Evolutionary conservation across 2,888 invertebrate genomes (phyloP).

Genomic region (Hypsopygia costalis): DNA sequence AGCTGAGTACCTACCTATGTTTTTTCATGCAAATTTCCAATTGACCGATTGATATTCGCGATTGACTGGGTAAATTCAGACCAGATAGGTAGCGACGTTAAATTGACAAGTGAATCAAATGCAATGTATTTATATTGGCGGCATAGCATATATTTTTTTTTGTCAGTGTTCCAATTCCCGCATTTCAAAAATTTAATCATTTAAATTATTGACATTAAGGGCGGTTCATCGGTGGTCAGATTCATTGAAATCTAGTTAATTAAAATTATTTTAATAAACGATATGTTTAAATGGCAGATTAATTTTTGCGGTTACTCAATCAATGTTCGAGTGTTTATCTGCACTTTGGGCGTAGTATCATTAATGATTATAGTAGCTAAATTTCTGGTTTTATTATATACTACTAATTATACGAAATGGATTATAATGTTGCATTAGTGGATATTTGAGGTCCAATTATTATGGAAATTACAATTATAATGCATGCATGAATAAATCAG

Average conservation of each 20-base stretch:
- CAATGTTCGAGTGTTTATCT: slow-evolving; percentile 47
- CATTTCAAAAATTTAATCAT: slow-evolving; percentile 38
- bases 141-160: slow-evolving; percentile 45
- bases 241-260: slow-evolving; percentile 53
- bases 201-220: slow-evolving; percentile 50
- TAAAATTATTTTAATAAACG: slow-evolving; percentile 62
- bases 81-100: slow-evolving; percentile 68
- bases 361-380: slow-evolving; percentile 24
- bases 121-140: slow-evolving; percentile 52
- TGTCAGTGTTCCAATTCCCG: slow-evolving; percentile 33
- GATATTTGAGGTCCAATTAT: slow-evolving; percentile 5
- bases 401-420: slow-evolving; percentile 8
- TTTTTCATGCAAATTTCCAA: slow-evolving; percentile 74
- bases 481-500: slow-evolving; percentile 4
- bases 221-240: slow-evolving; percentile 34
- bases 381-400: slow-evolving; percentile 19
- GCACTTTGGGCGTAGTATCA: slow-evolving; percentile 34
- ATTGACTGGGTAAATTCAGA: slow-evolving; percentile 65
- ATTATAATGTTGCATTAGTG: slow-evolving; percentile 7
- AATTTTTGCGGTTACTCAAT: slow-evolving; percentile 61
- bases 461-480: slow-evolving; percentile 7
- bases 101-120: slow-evolving; percentile 74
- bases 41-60: slow-evolving; percentile 63
- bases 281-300: slow-evolving; percentile 52
- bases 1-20: slow-evolving; percentile 33